Percentiles rank a stretch among this genome's conserved stretches.
Evolutionary conservation across 2,113 vertebrate genomes (phyloP).

Genomic region (Scolopax mira): DNA sequence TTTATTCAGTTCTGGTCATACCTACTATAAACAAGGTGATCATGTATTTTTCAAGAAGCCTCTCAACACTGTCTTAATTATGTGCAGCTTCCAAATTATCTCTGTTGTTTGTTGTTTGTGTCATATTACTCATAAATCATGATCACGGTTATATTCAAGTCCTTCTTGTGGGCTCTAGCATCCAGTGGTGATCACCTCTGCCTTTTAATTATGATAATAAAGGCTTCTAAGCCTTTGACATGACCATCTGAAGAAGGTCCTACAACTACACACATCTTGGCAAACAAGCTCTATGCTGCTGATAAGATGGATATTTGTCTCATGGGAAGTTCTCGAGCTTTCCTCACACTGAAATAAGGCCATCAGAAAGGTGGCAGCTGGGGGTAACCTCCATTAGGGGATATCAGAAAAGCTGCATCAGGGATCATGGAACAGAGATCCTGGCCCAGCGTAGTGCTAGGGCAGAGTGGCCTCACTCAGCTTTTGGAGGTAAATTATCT

Average conservation of each 20-base stretch:
- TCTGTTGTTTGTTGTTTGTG: neutral
- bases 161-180: neutral
- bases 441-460: neutral
- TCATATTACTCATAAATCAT: neutral
- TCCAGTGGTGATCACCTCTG: neutral
- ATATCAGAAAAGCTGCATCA: neutral
- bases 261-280: neutral
- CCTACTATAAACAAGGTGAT: neutral
- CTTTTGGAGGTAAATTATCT: neutral
- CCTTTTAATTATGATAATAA: neutral
- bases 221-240: neutral
- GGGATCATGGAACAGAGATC: neutral
- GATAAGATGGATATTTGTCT: neutral
- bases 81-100: neutral
- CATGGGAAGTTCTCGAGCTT: neutral
- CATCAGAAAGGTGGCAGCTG: neutral
- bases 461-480: neutral
- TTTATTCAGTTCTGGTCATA: neutral
- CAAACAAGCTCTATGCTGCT: neutral
- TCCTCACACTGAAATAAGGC: neutral
- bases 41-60: neutral
- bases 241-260: neutral
- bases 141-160: neutral
- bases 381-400: neutral
- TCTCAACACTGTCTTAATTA: constrained; percentile 8